Evolutionary conservation across 2,113 vertebrate species (phyloP).

Genomic region (Prochilodus magdalenae): DNA sequence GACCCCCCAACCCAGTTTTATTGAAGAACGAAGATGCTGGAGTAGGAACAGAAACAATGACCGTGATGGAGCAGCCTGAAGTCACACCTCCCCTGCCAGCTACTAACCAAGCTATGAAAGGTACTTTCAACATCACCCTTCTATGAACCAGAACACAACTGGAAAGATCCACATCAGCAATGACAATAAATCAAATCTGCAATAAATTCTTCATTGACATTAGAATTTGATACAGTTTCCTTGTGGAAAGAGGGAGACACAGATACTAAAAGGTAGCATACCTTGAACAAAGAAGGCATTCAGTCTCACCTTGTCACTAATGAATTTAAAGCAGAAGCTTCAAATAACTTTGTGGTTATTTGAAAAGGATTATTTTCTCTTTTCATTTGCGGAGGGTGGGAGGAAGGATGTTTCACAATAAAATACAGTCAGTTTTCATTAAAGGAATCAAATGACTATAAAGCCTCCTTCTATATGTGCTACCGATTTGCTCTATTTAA

Average conservation of each 20-base stretch:
- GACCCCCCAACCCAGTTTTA: slow-evolving; percentile 37
- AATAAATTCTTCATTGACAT: too few species aligned
- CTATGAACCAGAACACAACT: not conserved
- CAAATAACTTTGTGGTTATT: not conserved
- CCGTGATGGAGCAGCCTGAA: slow-evolving; percentile 73
- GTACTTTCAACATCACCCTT: slow-evolving; percentile 48
- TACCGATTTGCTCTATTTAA: not conserved
- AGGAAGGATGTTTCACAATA: too few species aligned
- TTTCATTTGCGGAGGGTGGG: too few species aligned
- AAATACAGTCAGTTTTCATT: too few species aligned
- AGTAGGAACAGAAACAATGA: slow-evolving; percentile 62
- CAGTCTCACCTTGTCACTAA: too few species aligned
- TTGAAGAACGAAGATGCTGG: slow-evolving; percentile 50
- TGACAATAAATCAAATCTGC: too few species aligned
- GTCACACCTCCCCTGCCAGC: slow-evolving; percentile 61
- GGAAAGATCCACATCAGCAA: not conserved
- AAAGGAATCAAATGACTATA: not conserved
- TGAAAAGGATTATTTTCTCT: too few species aligned
- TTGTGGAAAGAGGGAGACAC: too few species aligned
- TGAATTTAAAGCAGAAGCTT: not conserved
- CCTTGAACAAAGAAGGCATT: too few species aligned
- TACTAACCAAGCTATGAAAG: slow-evolving; percentile 81
- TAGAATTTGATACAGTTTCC: too few species aligned
- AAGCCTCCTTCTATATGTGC: not conserved
- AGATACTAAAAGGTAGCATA: too few species aligned